Evolutionary conservation across 2,888 invertebrate species (phyloP), one percentile per base, ranked within the genome.

Genomic region (Erpobdella octoculata): DNA sequence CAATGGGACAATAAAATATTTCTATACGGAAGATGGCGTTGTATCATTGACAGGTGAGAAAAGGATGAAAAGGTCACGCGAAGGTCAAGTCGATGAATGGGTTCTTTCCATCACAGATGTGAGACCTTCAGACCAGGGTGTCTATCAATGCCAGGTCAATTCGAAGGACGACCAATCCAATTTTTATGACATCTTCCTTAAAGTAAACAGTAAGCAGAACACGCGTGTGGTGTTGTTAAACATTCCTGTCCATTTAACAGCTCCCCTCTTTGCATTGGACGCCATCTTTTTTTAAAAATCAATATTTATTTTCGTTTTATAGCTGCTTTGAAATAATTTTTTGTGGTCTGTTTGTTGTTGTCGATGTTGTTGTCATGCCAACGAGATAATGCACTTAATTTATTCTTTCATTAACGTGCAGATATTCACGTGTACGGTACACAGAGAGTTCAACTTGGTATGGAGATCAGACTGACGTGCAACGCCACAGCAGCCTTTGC

Each of bases 141-240:
- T 59, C 5, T 74, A 74, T 70, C 53, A 67, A 37, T 74, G 74
- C 62, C 62, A 68, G 38, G 66, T 74, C 15, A 72, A 68, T 48
- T 72, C 73, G 33, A 73, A 73, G 36, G 62, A 71, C 46, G 28
- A 66, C 28, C 64, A 70, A 46, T 46, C 33, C 18, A 72, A 70
- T n/a, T 67, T 72, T 36, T 75, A 75, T 64, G 71, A 73, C 35
- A 71, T 75, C 67, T 59, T 67, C 28, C 69, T 62, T 28, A 62
- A 62, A 62, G 35, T 62, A 2, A 62, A 62, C 28, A 62, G 62
- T 62, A n/a, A 31, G 62, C n/a, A n/a, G 46, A 41, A n/a, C n/a
- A n/a, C n/a, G n/a, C n/a, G n/a, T n/a, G n/a, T n/a, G n/a, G n/a
- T n/a, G n/a, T n/a, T n/a, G n/a, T n/a, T n/a, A n/a, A n/a, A n/a